Evolutionary conservation across 2,888 invertebrate genomes (phyloP).

Genomic region (Monoplex corrugatus): DNA sequence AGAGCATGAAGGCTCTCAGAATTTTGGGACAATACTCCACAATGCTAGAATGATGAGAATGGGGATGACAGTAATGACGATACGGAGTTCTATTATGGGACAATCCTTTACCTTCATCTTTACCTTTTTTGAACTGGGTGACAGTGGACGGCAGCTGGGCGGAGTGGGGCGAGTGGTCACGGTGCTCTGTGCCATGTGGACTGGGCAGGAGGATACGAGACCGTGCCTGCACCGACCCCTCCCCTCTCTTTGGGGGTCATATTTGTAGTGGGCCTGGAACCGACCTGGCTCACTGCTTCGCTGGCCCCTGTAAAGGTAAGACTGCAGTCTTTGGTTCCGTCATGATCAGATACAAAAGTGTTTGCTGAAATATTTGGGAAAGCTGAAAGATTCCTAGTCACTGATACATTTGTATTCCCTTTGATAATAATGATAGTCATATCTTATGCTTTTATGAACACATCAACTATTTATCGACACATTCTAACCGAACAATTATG

Average conservation of each 20-base stretch:
- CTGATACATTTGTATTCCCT: too few relatives aligned
- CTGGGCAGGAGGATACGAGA: conserved; percentile 56
- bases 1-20: too few relatives aligned
- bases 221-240: conserved; percentile 62
- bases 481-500: too few relatives aligned
- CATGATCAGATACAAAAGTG: too few relatives aligned
- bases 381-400: not conserved
- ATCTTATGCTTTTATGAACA: not conserved
- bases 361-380: too few relatives aligned
- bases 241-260: conserved; percentile 59
- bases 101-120: not conserved
- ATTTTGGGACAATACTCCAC: too few relatives aligned
- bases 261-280: conserved; percentile 58
- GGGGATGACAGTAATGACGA: too few relatives aligned
- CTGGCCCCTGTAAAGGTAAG: conserved; percentile 62
- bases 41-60: too few relatives aligned
- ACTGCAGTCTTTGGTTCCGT: too few relatives aligned
- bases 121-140: too few relatives aligned
- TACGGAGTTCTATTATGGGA: not conserved
- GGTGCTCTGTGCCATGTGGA: conserved; percentile 60
- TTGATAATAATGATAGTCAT: too few relatives aligned
- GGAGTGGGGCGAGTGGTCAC: conserved; percentile 63
- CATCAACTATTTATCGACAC: too few relatives aligned
- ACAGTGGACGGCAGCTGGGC: conserved; percentile 62
- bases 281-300: conserved; percentile 58